Conservation (phyloP, 2,113 vertebrate genomes). For the Gasterosteus nipponicus region DNA sequence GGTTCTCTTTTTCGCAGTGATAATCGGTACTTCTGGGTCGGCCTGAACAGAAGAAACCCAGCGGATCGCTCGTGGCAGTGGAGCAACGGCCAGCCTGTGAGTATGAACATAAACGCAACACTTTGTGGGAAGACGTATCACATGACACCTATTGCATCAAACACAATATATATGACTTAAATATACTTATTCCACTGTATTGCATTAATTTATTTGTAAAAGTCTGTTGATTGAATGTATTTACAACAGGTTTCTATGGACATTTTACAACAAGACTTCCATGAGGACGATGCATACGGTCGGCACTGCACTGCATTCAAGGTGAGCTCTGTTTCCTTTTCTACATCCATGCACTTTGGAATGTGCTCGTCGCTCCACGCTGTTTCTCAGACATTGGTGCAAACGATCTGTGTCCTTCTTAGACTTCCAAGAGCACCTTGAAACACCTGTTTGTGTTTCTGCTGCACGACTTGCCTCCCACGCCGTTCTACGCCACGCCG, state of each 20-base stretch:
- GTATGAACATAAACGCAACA: constrained; percentile 47
- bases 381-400: neutral
- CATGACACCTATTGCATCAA: neutral
- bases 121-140: neutral
- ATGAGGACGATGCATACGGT: constrained; percentile 86
- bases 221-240: constrained; percentile 1
- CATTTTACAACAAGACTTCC: constrained; percentile 82
- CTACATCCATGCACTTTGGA: too few relatives aligned
- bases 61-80: constrained; percentile 90
- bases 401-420: constrained; percentile 42
- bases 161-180: neutral
- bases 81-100: constrained; percentile 92
- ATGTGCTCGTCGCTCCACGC: neutral
- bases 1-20: constrained; percentile 72
- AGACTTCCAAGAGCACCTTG: constrained; percentile 70
- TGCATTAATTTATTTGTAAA: neutral
- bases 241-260: constrained; percentile 84
- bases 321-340: constrained; percentile 73
- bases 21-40: constrained; percentile 92
- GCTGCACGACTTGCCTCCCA: constrained; percentile 24
- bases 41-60: constrained; percentile 93
- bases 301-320: constrained; percentile 92
- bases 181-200: neutral
- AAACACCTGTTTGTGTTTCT: constrained; percentile 51
- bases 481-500: constrained; percentile 83